Percentiles rank a stretch among this genome's conserved stretches.
Evolutionary conservation across 2,797 vertebrate genomes (phyloP).

Genomic region (Takifugu rubripes): DNA sequence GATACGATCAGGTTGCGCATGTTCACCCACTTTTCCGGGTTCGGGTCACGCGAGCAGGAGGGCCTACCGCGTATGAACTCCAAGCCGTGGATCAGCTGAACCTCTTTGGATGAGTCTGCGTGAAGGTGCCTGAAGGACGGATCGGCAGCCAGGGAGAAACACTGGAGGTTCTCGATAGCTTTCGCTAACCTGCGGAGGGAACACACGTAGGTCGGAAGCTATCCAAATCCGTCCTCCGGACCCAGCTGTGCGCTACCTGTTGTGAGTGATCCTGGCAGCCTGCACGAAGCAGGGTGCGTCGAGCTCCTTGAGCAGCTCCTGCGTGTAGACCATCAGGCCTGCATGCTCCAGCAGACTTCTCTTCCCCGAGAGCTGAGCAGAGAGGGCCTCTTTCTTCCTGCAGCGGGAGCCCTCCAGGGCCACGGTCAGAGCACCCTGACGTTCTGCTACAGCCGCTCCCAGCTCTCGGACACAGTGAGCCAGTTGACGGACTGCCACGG

Average conservation of each 20-base stretch:
- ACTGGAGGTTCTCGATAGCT: conserved; percentile 88
- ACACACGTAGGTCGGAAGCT: neutral
- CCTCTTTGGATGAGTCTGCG: conserved; percentile 86
- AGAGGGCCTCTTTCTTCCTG: conserved; percentile 77
- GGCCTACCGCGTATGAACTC: conserved; percentile 85
- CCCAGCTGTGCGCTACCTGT: conserved; percentile 72
- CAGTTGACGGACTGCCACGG: conserved; percentile 86
- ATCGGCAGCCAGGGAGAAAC: conserved; percentile 83
- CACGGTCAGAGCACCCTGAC: conserved; percentile 77
- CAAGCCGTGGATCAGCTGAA: conserved; percentile 83
- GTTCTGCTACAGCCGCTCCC: conserved; percentile 82
- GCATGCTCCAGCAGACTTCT: conserved; percentile 87
- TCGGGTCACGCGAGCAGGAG: neutral
- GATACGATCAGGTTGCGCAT: neutral
- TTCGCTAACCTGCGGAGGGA: conserved; percentile 78
- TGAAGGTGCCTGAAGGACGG: conserved; percentile 90
- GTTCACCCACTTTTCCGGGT: no score
- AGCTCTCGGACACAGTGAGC: conserved; percentile 83
- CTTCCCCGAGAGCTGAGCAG: conserved; percentile 84
- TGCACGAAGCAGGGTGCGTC: conserved; percentile 94
- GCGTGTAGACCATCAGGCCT: conserved; percentile 87
- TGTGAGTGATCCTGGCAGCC: conserved; percentile 89
- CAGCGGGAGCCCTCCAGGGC: conserved; percentile 83
- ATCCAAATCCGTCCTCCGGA: neutral
- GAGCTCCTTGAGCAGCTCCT: conserved; percentile 93